Evolutionary conservation across 2,797 vertebrate species (phyloP).

Genomic region (Crocidura indochinensis): DNA sequence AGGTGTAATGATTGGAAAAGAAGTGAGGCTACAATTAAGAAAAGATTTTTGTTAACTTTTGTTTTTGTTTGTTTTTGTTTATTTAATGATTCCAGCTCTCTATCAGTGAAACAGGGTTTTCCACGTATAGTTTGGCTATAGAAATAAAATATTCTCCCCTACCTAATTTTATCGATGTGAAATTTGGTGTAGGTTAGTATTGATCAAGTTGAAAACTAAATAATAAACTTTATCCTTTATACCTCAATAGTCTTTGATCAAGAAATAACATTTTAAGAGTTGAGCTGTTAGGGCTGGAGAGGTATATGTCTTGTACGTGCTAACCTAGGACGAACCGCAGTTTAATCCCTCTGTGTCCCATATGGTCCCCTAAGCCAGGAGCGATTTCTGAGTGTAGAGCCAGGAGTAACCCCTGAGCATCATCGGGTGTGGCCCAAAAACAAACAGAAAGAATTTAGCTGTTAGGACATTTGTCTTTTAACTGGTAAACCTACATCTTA

Average conservation of each 20-base stretch:
- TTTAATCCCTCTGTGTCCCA: too few relatives aligned
- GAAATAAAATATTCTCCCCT: slow-evolving; percentile 41
- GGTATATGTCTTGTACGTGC: too few relatives aligned
- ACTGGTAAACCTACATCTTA: slow-evolving; percentile 53
- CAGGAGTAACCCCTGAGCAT: too few relatives aligned
- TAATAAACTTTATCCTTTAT: slow-evolving; percentile 51
- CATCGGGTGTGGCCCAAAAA: too few relatives aligned
- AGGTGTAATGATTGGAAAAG: too few relatives aligned
- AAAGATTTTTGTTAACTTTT: too few relatives aligned
- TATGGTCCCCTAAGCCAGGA: too few relatives aligned
- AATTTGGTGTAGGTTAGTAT: not conserved
- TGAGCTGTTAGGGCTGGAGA: slow-evolving; percentile 8
- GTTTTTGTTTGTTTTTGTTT: not conserved
- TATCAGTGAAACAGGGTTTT: slow-evolving; percentile 66
- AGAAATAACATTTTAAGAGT: slow-evolving; percentile 47
- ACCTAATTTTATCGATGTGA: too few relatives aligned
- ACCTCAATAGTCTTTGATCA: slow-evolving; percentile 58
- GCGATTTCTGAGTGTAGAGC: too few relatives aligned
- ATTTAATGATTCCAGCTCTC: slow-evolving; percentile 47
- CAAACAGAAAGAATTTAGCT: too few relatives aligned
- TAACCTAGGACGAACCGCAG: too few relatives aligned
- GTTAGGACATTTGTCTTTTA: slow-evolving; percentile 24
- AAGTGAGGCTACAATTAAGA: too few relatives aligned
- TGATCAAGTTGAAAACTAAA: not conserved
- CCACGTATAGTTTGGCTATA: slow-evolving; percentile 71